Evolutionary conservation across 2,113 vertebrate species (phyloP).

Genomic region (Sinocyclocheilus maitianheensis): DNA sequence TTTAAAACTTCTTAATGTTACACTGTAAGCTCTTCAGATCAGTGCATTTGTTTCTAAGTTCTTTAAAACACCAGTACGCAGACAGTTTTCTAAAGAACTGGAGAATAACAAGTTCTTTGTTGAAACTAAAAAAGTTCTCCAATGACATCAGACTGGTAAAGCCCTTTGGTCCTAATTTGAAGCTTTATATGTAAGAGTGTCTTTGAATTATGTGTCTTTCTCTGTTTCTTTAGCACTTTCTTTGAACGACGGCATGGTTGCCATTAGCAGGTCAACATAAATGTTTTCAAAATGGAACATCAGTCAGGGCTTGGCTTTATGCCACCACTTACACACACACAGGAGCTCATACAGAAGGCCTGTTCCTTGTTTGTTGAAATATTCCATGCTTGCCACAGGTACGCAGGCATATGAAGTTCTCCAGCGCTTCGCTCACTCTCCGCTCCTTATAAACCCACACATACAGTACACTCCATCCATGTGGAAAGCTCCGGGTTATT

Average conservation of each 20-base stretch:
- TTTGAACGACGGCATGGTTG: constrained; percentile 49
- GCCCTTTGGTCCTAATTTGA: constrained; percentile 7
- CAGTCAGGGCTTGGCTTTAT: constrained; percentile 46
- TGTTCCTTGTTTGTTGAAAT: constrained; percentile 33
- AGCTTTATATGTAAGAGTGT: constrained; percentile 9
- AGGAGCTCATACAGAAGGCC: constrained; percentile 18
- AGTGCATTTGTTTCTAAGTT: neutral
- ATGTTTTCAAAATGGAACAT: constrained; percentile 57
- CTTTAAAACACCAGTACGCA: neutral
- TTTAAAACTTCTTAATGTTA: neutral
- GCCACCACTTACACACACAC: constrained; percentile 42
- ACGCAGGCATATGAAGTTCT: constrained; percentile 3
- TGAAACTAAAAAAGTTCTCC: neutral
- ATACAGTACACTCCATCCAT: neutral
- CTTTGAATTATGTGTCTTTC: constrained; percentile 29
- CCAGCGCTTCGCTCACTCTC: constrained; percentile 3
- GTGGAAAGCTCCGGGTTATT: neutral
- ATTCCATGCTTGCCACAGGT: constrained; percentile 32
- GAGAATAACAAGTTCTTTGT: constrained; percentile 8
- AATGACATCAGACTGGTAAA: neutral
- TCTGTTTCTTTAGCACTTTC: constrained; percentile 14
- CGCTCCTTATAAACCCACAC: constrained; percentile 18
- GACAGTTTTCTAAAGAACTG: neutral
- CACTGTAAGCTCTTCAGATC: neutral
- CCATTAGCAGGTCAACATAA: constrained; percentile 57